Evolutionary conservation across 2,797 vertebrate genomes (phyloP).

Genomic region (Ispidina picta): DNA sequence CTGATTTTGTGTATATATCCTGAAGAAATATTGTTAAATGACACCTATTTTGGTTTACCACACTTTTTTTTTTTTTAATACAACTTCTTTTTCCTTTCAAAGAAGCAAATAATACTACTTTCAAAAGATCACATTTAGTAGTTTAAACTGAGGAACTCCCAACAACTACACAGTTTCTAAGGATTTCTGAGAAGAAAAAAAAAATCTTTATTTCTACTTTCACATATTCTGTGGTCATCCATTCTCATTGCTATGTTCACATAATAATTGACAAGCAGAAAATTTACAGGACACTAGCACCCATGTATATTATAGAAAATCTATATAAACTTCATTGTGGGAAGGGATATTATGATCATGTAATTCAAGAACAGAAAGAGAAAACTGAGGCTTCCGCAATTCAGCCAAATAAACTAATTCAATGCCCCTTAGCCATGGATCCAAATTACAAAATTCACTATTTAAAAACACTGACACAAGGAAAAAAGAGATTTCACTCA

Average conservation of each 20-base stretch:
- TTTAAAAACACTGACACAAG: neutral
- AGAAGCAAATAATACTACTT: neutral
- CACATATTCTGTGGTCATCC: neutral
- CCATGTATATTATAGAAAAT: slow-evolving; percentile 29
- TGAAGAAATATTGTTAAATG: neutral
- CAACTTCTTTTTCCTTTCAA: neutral
- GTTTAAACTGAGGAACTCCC: neutral
- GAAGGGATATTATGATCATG: neutral
- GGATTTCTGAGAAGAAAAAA: neutral
- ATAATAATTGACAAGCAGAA: slow-evolving; percentile 28
- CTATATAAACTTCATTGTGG: neutral
- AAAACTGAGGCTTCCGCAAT: neutral
- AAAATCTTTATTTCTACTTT: neutral
- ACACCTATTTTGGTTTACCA: neutral
- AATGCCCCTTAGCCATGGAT: neutral
- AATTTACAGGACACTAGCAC: neutral
- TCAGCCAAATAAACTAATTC: neutral
- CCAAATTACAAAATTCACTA: neutral
- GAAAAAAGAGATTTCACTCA: neutral
- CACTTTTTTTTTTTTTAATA: neutral
- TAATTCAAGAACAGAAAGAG: neutral
- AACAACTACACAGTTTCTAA: neutral
- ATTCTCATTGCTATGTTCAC: neutral
- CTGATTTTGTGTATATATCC: neutral
- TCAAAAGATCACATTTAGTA: neutral